A percentile compares a stretch with the other conserved stretches of the same genome.
Evolutionary conservation across 2,797 vertebrate genomes (phyloP).

Genomic region (Prunella strophiata): DNA sequence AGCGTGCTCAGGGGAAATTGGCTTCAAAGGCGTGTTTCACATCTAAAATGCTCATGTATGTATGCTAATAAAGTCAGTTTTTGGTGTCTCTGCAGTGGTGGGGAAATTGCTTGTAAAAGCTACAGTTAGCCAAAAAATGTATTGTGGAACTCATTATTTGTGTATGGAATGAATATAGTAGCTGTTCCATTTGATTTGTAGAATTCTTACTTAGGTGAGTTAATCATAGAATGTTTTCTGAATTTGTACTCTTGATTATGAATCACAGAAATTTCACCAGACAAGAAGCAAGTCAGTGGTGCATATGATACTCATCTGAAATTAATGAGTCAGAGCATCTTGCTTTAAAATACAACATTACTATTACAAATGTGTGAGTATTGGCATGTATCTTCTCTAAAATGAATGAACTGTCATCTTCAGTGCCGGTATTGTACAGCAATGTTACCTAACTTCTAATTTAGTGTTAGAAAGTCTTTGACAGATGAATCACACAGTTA

Average conservation of each 20-base stretch:
- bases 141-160: not conserved
- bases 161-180: not conserved
- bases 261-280: not conserved
- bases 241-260: not conserved
- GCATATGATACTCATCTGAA: not conserved
- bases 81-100: not conserved
- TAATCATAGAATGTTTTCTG: not conserved
- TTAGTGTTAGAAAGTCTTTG: not conserved
- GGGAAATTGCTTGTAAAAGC: not conserved
- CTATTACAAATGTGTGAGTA: not conserved
- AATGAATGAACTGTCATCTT: not conserved
- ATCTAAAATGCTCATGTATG: not conserved
- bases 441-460: not conserved
- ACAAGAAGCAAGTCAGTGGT: not conserved
- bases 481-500: not conserved
- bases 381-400: not conserved
- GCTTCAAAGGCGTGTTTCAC: not conserved
- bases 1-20: not conserved
- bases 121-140: not conserved
- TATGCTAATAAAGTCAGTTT: not conserved
- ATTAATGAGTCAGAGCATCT: not conserved
- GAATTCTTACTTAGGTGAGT: not conserved
- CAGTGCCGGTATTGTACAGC: not conserved
- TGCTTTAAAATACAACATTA: not conserved
- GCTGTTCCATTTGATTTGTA: not conserved